phyloP scores from a whole-genome alignment of 2,888 invertebrate genomes.

The Theristus sp. region DNA sequence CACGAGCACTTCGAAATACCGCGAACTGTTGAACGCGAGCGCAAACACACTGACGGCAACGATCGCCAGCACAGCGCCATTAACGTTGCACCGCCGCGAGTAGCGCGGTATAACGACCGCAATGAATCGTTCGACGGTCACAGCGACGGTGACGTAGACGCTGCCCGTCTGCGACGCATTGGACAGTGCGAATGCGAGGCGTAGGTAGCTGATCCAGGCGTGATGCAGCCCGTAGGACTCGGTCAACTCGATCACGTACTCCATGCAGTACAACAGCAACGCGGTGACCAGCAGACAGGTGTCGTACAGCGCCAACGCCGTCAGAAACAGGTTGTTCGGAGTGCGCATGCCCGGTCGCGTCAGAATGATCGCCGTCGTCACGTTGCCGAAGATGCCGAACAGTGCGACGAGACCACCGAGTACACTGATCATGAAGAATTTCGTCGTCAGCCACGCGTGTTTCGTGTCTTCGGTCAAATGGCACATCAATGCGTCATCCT shows the following conservation, averaged over 20 bases:
- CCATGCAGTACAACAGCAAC: conserved; percentile 62
- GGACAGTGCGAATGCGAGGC: conserved; percentile 20
- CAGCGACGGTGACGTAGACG: conserved; percentile 22
- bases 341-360: conserved; percentile 71
- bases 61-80: conserved; percentile 11
- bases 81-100: not conserved
- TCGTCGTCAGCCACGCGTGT: conserved; percentile 4
- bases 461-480: not conserved
- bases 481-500: too few species aligned
- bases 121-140: conserved; percentile 22
- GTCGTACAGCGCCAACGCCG: conserved; percentile 81
- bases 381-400: conserved; percentile 66
- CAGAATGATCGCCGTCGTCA: conserved; percentile 67
- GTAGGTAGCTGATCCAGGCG: conserved; percentile 19
- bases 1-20: conserved; percentile 23
- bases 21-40: conserved; percentile 22
- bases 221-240: conserved; percentile 45
- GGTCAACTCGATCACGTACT: conserved; percentile 63
- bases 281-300: conserved; percentile 64
- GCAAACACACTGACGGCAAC: conserved; percentile 21
- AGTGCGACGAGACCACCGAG: conserved; percentile 48
- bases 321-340: conserved; percentile 78
- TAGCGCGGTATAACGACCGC: conserved; percentile 18
- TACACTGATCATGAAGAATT: conserved; percentile 4
- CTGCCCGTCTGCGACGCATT: conserved; percentile 23